Evolutionary conservation across 1,140 invertebrate species (phyloP).

Genomic region (Tribolium madens): DNA sequence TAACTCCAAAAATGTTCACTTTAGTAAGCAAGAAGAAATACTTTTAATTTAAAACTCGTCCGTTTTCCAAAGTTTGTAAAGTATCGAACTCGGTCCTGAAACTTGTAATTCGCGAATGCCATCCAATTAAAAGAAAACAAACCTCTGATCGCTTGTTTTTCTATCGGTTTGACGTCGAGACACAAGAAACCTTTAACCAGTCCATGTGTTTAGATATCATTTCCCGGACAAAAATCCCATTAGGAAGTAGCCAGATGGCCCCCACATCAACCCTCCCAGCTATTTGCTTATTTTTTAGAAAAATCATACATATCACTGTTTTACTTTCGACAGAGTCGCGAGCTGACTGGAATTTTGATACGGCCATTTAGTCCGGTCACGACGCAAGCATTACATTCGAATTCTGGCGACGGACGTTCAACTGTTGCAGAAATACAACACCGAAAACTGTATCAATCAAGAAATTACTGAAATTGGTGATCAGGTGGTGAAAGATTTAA

Average conservation of each 20-base stretch:
- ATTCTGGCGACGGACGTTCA: slow-evolving; percentile 49
- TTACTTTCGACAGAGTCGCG: slow-evolving; percentile 43
- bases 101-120: no score
- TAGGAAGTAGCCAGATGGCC: slow-evolving; percentile 43
- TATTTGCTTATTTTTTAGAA: slow-evolving; percentile 45
- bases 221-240: slow-evolving; percentile 49
- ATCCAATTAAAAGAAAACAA: slow-evolving; percentile 4
- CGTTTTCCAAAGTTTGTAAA: no score
- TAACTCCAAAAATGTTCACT: no score
- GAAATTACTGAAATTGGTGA: slow-evolving; percentile 47
- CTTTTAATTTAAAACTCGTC: no score
- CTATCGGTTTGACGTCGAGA: not conserved
- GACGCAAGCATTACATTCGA: slow-evolving; percentile 47
- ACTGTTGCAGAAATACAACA: slow-evolving; percentile 52
- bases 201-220: slow-evolving; percentile 51
- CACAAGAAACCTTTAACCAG: not conserved
- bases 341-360: slow-evolving; percentile 40
- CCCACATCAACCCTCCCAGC: not conserved
- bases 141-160: not conserved
- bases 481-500: not conserved
- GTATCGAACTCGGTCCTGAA: not conserved
- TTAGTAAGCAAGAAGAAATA: no score
- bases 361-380: slow-evolving; percentile 43
- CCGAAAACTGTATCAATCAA: slow-evolving; percentile 46
- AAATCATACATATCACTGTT: slow-evolving; percentile 38